Conservation (phyloP, 2,888 invertebrate species). For the Cryptus viduatorius region DNA sequence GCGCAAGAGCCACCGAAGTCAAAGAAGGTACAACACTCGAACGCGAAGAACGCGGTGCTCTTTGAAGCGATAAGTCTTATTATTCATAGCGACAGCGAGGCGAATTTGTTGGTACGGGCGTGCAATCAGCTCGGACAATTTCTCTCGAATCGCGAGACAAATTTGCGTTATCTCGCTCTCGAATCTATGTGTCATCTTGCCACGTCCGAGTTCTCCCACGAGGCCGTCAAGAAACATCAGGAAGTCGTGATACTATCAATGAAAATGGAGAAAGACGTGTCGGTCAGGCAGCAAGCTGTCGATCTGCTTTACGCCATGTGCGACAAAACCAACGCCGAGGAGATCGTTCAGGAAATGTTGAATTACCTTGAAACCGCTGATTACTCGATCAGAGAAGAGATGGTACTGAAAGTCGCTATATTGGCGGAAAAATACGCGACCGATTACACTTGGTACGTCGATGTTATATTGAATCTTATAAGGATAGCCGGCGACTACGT, state of each 20-base stretch:
- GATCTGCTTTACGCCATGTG: constrained; percentile 99
- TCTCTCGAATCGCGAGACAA: constrained; percentile 98
- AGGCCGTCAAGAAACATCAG: constrained; percentile 99
- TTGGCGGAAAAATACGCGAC: constrained; percentile 99
- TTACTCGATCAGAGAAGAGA: constrained; percentile 99
- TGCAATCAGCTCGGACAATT: constrained; percentile 99
- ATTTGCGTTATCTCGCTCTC: constrained; percentile 97
- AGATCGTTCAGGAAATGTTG: constrained; percentile 99
- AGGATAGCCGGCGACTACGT: constrained; percentile 99
- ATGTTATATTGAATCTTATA: constrained; percentile 99
- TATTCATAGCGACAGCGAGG: constrained; percentile 99
- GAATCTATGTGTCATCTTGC: constrained; percentile 99
- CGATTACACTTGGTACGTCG: constrained; percentile 99
- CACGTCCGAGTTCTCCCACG: constrained; percentile 99
- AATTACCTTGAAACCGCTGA: constrained; percentile 99
- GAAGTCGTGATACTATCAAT: constrained; percentile 99
- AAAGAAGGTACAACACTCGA: constrained; percentile 99
- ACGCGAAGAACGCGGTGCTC: constrained; percentile 99
- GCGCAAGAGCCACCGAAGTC: constrained; percentile 99
- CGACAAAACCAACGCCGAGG: constrained; percentile 99
- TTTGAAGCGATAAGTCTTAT: constrained; percentile 99
- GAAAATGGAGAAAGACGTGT: constrained; percentile 99
- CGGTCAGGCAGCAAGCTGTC: constrained; percentile 98
- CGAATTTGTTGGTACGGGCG: constrained; percentile 97
- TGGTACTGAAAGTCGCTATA: constrained; percentile 99